Evolutionary conservation across 2,797 vertebrate genomes (phyloP).

Genomic region (Brotula barbata): DNA sequence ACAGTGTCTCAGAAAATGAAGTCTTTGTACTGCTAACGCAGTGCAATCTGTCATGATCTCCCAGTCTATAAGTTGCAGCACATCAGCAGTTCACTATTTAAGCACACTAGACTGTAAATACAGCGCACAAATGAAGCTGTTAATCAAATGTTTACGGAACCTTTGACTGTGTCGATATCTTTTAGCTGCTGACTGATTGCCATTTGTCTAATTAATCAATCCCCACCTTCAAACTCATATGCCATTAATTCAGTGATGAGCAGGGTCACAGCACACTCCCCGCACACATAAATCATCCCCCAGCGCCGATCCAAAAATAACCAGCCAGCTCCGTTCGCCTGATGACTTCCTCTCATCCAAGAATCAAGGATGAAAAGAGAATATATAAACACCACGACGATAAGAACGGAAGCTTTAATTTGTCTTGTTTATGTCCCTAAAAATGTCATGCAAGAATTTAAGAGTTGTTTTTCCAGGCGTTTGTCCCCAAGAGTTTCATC

Average conservation of each 20-base stretch:
- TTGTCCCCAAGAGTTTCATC: too few relatives aligned
- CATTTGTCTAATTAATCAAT: conserved; percentile 81
- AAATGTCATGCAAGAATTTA: too few relatives aligned
- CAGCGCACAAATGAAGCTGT: conserved; percentile 70
- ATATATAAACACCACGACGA: conserved; percentile 9
- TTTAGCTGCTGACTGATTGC: conserved; percentile 78
- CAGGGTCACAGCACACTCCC: conserved; percentile 56
- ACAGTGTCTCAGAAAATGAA: conserved; percentile 1
- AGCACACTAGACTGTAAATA: conserved; percentile 67
- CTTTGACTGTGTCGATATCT: conserved; percentile 78
- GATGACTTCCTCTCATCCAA: conserved; percentile 12
- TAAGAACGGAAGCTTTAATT: background rate
- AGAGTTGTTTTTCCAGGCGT: too few relatives aligned
- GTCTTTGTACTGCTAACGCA: conserved; percentile 31
- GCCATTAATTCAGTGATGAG: conserved; percentile 74
- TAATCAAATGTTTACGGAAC: conserved; percentile 77
- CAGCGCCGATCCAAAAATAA: conserved; percentile 59
- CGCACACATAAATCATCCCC: conserved; percentile 55
- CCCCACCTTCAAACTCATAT: conserved; percentile 67
- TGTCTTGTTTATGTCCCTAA: background rate
- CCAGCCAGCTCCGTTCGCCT: conserved; percentile 5
- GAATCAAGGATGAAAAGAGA: background rate
- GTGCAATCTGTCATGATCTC: conserved; percentile 55
- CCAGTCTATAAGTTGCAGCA: conserved; percentile 44
- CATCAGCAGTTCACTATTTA: conserved; percentile 61